phyloP scores from a whole-genome alignment of 2,888 invertebrate species.

The Chymomyza amoena region DNA sequence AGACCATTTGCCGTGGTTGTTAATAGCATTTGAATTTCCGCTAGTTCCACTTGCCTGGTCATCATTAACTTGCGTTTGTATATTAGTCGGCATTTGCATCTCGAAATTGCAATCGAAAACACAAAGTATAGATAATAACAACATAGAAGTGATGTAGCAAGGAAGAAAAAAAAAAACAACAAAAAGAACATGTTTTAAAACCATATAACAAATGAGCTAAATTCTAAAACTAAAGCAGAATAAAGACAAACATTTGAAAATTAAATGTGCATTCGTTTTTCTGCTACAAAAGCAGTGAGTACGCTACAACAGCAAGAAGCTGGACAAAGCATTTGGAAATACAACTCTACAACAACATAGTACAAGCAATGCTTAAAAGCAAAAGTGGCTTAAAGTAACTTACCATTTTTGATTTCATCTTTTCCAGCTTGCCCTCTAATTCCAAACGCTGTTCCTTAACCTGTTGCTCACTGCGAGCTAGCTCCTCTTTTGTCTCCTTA shows the following conservation, averaged over 20 bases:
- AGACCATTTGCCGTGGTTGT: not conserved
- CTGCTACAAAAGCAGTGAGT: too few species aligned
- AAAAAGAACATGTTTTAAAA: conserved; percentile 8
- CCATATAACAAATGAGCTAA: not conserved
- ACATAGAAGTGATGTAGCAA: not conserved
- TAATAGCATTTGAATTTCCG: not conserved
- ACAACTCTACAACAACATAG: too few species aligned
- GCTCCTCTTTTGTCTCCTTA: conserved; percentile 67
- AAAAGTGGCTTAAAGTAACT: conserved; percentile 72
- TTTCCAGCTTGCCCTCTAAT: conserved; percentile 87
- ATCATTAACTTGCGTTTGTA: not conserved
- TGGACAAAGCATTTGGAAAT: too few species aligned
- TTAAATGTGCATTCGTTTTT: too few species aligned
- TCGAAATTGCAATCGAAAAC: not conserved
- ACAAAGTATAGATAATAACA: not conserved
- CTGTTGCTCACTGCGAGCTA: conserved; percentile 62
- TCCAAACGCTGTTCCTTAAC: conserved; percentile 80
- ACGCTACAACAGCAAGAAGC: too few species aligned
- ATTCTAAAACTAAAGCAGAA: not conserved
- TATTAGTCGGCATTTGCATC: not conserved
- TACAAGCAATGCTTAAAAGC: not conserved
- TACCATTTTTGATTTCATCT: conserved; percentile 91
- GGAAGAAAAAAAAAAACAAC: not conserved
- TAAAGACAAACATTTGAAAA: too few species aligned
- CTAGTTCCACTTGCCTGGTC: not conserved